Evolutionary conservation across 2,113 vertebrate genomes (phyloP), one percentile per base, ranked within the genome.

Genomic region (Salvelinus sp.): DNA sequence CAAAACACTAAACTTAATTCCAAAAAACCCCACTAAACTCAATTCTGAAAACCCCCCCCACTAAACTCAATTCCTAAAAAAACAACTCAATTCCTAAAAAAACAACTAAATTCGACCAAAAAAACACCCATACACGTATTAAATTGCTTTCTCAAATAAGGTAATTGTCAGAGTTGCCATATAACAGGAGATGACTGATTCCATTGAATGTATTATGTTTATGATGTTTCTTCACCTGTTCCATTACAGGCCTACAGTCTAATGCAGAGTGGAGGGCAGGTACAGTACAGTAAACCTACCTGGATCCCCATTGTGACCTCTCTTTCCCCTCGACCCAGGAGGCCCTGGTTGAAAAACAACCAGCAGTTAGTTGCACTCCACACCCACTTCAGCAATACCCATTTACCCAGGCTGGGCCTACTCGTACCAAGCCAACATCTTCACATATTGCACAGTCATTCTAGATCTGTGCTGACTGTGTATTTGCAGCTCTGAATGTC

Each of bases 331-430:
- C 57, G 79, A 82, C 75, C 73, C 75, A 73, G 79, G 79, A 73
- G 77, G 63, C 70, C 82, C 82, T 84, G 72, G 72, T 82, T 82
- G 80, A 74, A 77, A 80, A 80, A 86, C 76, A 84, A 74, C 74
- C 74, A 57, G 71, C 74, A 83, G 72, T 80, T 77, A 85, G 74
- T 77, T 70, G 76, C 16, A 73, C 76, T 69, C 70, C 74, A 75
- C 54, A 64, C 50, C 63, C 2, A 38, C 62, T 60, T 48, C 77
- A 75, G 72, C 78, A 69, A 73, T 76, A 76, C 62, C 76, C 75
- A 60, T 74, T 80, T 57, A 54, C 28, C 47, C 64, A 9, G 9
- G 22, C 58, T 28, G 9, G 54, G 47, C 50, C 62, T 28, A 28
- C 13, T 9, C 7, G 2, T n/a, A 22, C 1, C 58, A 62, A 57